Percentiles rank a stretch among this genome's conserved stretches.
phyloP scores from a whole-genome alignment of 1,140 invertebrate species.

The Eriocheir sinensis region DNA sequence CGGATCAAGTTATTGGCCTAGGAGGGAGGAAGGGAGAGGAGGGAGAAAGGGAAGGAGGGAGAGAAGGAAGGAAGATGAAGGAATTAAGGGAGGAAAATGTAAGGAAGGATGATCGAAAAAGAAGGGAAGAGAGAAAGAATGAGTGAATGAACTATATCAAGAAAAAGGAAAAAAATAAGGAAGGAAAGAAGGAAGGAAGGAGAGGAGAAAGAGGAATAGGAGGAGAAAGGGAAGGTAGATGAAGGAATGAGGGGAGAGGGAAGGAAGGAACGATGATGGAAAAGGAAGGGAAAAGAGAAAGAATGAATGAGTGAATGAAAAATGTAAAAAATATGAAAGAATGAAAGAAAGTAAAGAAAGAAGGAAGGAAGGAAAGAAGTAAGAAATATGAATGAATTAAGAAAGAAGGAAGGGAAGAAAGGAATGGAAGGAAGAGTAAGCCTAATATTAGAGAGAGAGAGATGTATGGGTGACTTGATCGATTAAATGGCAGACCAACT shows the following conservation, averaged over 20 bases:
- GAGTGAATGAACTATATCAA: neutral
- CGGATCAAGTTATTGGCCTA: neutral
- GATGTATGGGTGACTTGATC: neutral
- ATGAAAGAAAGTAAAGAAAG: neutral
- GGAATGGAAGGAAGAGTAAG: neutral
- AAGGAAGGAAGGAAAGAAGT: neutral
- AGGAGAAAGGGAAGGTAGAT: neutral
- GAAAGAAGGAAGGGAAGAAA: neutral
- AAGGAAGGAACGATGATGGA: neutral
- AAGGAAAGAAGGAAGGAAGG: neutral
- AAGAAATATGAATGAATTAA: neutral
- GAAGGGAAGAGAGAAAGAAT: neutral
- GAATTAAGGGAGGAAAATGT: neutral
- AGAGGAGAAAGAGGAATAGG: neutral
- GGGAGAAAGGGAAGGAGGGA: slow-evolving; percentile 16
- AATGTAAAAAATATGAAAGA: neutral
- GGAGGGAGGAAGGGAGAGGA: neutral
- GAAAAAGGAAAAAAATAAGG: too few relatives aligned
- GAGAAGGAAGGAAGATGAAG: neutral
- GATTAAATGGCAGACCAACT: neutral
- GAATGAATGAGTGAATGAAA: neutral
- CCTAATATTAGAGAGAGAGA: neutral
- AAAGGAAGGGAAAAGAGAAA: neutral
- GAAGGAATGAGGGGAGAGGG: neutral
- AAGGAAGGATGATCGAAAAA: neutral